Percentiles rank a stretch among this genome's conserved stretches.
phyloP scores from a whole-genome alignment of 1,140 invertebrate species.

The Colletes gigas region DNA sequence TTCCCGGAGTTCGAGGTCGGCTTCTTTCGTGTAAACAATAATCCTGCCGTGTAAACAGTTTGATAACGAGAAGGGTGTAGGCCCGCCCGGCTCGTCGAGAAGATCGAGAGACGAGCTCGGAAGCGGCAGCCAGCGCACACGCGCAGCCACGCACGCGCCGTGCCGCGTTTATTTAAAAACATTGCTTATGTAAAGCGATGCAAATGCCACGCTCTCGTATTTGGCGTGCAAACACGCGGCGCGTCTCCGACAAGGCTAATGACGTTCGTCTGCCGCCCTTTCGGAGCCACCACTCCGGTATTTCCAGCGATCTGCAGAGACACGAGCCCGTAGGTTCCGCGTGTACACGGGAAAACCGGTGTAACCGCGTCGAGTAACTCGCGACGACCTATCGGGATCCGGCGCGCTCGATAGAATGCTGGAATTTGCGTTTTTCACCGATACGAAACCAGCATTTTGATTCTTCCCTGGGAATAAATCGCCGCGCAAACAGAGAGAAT shows the following conservation, averaged over 20 bases:
- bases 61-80: slow-evolving; percentile 61
- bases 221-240: slow-evolving; percentile 58
- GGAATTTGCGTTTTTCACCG: background rate
- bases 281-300: background rate
- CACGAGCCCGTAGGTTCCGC: background rate
- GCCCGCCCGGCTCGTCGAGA: background rate
- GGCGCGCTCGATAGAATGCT: slow-evolving; percentile 3
- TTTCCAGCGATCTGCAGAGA: slow-evolving; percentile 14
- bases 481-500: too few species aligned
- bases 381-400: slow-evolving; percentile 32
- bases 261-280: slow-evolving; percentile 53
- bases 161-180: slow-evolving; percentile 60
- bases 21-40: slow-evolving; percentile 70
- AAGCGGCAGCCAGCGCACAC: background rate
- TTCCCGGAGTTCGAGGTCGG: slow-evolving; percentile 19
- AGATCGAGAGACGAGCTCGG: background rate
- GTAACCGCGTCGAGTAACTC: slow-evolving; percentile 1
- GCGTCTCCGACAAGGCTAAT: slow-evolving; percentile 57
- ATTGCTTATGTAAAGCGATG: slow-evolving; percentile 62
- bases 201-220: slow-evolving; percentile 57
- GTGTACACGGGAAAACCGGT: background rate
- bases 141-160: background rate
- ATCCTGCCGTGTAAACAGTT: slow-evolving; percentile 68
- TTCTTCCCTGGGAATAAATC: background rate
- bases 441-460: background rate